Conservation (phyloP, 2,113 vertebrate species). For the Trichechus manatus region DNA sequence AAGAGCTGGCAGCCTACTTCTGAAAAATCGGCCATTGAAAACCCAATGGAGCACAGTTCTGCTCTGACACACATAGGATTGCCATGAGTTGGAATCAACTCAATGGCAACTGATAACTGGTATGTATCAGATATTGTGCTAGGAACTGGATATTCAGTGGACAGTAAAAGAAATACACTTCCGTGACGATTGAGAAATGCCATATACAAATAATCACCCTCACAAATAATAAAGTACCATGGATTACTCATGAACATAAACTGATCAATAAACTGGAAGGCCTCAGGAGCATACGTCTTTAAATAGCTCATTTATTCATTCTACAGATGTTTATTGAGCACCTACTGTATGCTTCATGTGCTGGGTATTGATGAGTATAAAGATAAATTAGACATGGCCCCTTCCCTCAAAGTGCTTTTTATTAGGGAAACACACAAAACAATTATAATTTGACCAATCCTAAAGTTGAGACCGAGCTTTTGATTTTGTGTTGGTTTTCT, state of each 20-base stretch:
- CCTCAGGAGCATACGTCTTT: background rate
- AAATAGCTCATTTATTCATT: background rate
- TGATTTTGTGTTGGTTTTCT: constrained; percentile 3
- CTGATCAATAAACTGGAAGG: background rate
- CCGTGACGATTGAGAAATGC: background rate
- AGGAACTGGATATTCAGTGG: background rate
- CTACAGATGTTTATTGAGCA: background rate
- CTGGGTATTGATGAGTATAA: background rate
- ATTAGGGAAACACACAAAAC: background rate
- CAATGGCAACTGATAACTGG: too few species aligned
- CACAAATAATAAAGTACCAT: background rate
- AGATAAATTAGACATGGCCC: background rate
- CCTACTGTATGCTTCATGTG: background rate
- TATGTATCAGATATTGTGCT: background rate
- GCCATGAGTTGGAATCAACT: too few species aligned
- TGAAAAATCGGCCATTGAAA: too few species aligned
- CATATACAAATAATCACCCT: background rate
- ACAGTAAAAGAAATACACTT: too few species aligned
- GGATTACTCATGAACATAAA: background rate
- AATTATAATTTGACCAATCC: background rate
- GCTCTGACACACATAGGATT: too few species aligned
- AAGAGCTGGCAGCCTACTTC: too few species aligned
- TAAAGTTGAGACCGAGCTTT: background rate
- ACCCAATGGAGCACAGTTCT: too few species aligned
- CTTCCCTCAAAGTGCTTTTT: background rate